Evolutionary conservation across 2,888 invertebrate species (phyloP).

Genomic region (Eurois occulta): DNA sequence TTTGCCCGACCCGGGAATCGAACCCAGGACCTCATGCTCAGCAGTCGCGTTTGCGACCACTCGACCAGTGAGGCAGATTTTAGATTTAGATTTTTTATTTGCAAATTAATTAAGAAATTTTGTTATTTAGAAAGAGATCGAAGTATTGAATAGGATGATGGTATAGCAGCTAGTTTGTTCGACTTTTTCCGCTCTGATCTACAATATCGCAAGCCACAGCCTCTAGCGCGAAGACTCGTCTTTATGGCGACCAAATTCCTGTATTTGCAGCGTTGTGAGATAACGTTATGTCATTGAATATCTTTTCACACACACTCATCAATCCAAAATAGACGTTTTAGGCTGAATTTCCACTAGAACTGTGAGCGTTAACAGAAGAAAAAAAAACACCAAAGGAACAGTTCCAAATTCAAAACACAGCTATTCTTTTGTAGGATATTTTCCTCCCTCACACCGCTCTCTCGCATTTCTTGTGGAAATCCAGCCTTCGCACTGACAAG

Average conservation of each 20-base stretch:
- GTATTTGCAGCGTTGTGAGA: background rate
- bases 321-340: background rate
- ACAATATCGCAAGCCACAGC: conserved; percentile 23
- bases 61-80: background rate
- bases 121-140: background rate
- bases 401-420: background rate
- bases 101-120: background rate
- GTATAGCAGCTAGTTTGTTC: background rate
- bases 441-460: background rate
- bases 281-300: no score
- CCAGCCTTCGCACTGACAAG: background rate
- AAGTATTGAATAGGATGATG: background rate
- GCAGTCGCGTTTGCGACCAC: background rate
- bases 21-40: background rate
- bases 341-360: background rate
- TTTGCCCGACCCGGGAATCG: background rate
- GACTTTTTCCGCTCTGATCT: background rate
- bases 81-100: background rate
- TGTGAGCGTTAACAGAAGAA: background rate
- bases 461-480: background rate
- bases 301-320: background rate
- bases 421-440: background rate
- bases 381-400: background rate
- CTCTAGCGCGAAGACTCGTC: conserved; percentile 28
- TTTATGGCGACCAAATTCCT: background rate